Base-by-base conservation (phyloP, 2,888 invertebrate species). In the Catocala fraxini region DNA sequence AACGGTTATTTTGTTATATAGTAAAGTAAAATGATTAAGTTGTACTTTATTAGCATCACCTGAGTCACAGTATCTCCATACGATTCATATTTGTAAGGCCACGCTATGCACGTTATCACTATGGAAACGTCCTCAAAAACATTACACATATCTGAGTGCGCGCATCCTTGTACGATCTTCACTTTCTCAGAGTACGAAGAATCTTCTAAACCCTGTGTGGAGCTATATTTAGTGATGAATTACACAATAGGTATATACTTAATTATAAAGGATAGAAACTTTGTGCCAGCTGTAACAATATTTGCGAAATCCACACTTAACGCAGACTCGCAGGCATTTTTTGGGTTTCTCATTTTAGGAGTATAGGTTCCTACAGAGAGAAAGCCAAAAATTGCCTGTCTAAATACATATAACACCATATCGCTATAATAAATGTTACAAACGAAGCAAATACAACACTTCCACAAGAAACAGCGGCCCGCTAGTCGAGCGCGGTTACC, bases 131-230 rank as follows among this genome's bases (percentile, higher is more conserved):
- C 85, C 34, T 92, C 92, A 63, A 92, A 93, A 56, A 93, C 75
- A 67, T 91, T 92, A 68, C 92, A 93, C 25, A 93, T 70, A 59
- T 93, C 93, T 9, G 92, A 87, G 63, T 90, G 82, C 0, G 88
- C 78, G 62, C 88, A 88, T 11, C 89, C 93, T 65, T 89, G 85
- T 6, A 83, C 78, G 42, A 93, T 92, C 59, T 92, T 89, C 5
- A 85, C 74, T 73, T 85, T 91, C 72, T 93, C 92, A 49, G 68
- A 64, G 52, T 82, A 77, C 0, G 82, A 64, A 11, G 83, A 83
- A 13, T 87, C 79, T 56, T 78, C 68, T 33, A 93, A 70, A 39
- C 91, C 93, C 93, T 93, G 72, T 10, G 63, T 48, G 42, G 57
- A 54, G 63, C 13, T 48, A 51, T 41, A 58, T 7, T 51, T 39